These are phyloP conservation scores for Prunella fulvescens DNA, from an alignment of 2,113 vertebrate genomes.

Conservation along the genomic window DNA sequence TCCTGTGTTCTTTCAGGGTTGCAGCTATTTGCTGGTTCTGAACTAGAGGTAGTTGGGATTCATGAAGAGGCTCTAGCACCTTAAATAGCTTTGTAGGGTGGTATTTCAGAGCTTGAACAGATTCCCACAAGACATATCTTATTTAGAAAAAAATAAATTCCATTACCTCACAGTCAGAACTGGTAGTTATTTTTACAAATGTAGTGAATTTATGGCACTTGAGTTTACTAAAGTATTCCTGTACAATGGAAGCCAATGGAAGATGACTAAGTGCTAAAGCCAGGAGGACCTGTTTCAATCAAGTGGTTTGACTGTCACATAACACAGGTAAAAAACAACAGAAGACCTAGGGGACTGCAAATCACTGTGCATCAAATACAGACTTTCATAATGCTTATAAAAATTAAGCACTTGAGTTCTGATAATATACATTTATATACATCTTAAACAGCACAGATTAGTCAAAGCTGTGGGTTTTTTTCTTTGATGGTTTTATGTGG, in stretches of 20 bases:
- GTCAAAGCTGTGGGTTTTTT: neutral
- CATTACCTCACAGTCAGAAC: neutral
- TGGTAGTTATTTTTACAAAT: neutral
- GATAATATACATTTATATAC: neutral
- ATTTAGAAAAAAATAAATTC: neutral
- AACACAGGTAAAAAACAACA: neutral
- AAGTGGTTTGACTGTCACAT: neutral
- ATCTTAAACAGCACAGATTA: neutral
- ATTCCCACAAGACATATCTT: neutral
- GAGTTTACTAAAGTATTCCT: neutral
- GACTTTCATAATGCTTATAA: neutral
- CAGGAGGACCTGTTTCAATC: neutral
- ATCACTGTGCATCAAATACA: neutral
- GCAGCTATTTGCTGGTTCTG: neutral
- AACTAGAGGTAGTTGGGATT: neutral
- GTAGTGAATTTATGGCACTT: neutral
- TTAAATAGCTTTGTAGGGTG: neutral
- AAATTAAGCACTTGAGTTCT: neutral
- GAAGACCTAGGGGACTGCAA: neutral
- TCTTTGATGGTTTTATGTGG: neutral
- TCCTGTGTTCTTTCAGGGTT: neutral
- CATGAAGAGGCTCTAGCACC: neutral
- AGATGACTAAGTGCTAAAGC: neutral
- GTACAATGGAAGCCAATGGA: neutral
- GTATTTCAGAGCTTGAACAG: neutral